A percentile compares a stretch with the other conserved stretches of the same genome.
Conservation (phyloP, 2,113 vertebrate species). For the Rousettus leschenaultii region DNA sequence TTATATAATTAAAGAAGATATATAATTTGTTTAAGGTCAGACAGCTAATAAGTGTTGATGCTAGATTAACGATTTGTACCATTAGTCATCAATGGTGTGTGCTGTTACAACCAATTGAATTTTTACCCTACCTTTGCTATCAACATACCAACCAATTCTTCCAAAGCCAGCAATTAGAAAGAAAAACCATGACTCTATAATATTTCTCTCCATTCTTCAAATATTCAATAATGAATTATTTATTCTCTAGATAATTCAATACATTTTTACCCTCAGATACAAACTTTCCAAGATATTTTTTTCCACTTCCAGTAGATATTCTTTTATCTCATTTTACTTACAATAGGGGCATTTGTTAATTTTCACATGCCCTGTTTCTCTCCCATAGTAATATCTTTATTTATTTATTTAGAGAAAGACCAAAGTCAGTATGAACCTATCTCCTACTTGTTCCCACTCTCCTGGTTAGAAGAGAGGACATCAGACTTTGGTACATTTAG, state of each 20-base stretch:
- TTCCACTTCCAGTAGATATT: not conserved
- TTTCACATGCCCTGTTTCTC: not conserved
- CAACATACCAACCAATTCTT: not conserved
- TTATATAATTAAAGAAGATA: not conserved
- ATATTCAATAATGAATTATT: not conserved
- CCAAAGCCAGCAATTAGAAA: not conserved
- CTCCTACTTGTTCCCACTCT: not conserved
- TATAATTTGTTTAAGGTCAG: not conserved
- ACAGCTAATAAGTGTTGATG: not conserved
- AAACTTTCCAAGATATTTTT: not conserved
- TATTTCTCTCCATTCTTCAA: not conserved
- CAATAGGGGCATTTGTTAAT: not conserved
- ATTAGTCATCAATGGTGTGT: not conserved
- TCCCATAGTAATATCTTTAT: not conserved
- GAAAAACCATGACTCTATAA: not conserved
- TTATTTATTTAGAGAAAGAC: not conserved
- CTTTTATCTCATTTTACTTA: not conserved
- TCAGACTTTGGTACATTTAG: not conserved
- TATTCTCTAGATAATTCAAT: too few relatives aligned
- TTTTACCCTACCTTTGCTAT: not conserved
- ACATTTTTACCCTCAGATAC: not conserved
- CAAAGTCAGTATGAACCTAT: not conserved
- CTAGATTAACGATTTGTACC: not conserved
- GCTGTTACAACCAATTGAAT: not conserved
- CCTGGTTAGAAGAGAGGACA: not conserved